A percentile compares a stretch with the other conserved stretches of the same genome.
phyloP scores from a whole-genome alignment of 2,797 vertebrate genomes.

The Arctocebus calabarensis region DNA sequence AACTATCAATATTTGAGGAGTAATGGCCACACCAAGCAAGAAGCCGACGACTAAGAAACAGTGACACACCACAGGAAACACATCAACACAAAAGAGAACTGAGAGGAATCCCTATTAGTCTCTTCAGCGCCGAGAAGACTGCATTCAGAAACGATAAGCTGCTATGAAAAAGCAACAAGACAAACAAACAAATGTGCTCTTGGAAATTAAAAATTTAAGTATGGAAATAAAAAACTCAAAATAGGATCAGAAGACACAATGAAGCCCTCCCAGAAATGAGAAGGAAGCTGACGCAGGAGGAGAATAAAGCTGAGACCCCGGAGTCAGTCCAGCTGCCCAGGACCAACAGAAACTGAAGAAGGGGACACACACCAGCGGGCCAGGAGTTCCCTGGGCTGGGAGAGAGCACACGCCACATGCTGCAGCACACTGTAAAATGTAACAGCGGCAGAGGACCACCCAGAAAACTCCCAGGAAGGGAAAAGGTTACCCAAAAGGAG shows the following conservation, averaged over 20 bases:
- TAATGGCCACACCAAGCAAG: neutral
- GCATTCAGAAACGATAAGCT: neutral
- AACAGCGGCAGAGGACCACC: neutral
- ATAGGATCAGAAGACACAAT: neutral
- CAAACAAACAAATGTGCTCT: neutral
- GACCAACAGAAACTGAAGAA: neutral
- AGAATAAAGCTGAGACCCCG: neutral
- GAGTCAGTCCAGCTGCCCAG: neutral
- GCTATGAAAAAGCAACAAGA: neutral
- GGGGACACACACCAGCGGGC: neutral
- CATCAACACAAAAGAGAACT: neutral
- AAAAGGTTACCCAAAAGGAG: neutral
- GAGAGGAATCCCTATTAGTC: neutral
- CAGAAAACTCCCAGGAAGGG: neutral
- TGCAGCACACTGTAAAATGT: neutral
- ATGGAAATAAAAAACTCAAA: neutral
- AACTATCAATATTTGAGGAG: neutral
- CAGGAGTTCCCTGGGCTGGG: rapidly evolving
- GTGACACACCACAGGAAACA: neutral
- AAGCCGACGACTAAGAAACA: neutral
- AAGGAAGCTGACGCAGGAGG: neutral
- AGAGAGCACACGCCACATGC: neutral
- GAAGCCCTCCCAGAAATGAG: neutral
- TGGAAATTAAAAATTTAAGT: neutral
- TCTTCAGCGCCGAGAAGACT: neutral